Percentiles rank a stretch among this genome's conserved stretches.
These are phyloP conservation scores for Lates calcarifer DNA, from an alignment of 2,113 vertebrate genomes.

Conservation along the genomic window DNA sequence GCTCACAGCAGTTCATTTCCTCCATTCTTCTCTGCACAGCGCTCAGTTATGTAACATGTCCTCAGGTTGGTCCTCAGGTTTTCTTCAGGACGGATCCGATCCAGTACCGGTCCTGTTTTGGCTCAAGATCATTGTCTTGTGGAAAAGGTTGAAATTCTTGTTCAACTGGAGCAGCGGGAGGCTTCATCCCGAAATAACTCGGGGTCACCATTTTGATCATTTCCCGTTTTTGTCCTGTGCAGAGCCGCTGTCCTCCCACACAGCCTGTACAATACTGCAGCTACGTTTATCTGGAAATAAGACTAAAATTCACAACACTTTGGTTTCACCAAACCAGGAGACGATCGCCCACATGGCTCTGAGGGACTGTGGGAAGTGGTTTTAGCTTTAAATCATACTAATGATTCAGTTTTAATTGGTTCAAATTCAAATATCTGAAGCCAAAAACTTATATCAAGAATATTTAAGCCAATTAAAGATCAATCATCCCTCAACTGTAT, in stretches of 20 bases:
- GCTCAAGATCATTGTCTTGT: conserved; percentile 15
- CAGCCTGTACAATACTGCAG: conserved; percentile 34
- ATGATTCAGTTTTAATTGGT: neutral
- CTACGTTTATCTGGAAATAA: conserved; percentile 24
- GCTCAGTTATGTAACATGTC: conserved; percentile 51
- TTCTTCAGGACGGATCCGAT: conserved; percentile 15
- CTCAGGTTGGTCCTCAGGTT: conserved; percentile 32
- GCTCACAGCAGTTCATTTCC: conserved; percentile 42
- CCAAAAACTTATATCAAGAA: neutral
- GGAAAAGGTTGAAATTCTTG: conserved; percentile 37
- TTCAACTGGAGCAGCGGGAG: conserved; percentile 9
- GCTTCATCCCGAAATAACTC: conserved; percentile 63
- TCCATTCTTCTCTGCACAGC: conserved; percentile 56
- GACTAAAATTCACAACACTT: neutral
- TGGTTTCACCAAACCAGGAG: conserved; percentile 3
- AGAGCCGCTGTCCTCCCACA: conserved; percentile 56
- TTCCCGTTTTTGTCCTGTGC: conserved; percentile 66
- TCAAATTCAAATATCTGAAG: neutral
- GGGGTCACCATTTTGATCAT: conserved; percentile 44
- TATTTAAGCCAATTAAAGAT: neutral
- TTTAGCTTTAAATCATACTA: neutral
- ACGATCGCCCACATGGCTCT: neutral
- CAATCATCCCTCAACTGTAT: too few species aligned
- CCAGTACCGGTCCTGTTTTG: conserved; percentile 21
- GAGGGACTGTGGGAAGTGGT: neutral